These are phyloP conservation scores for Pogonophryne albipinna DNA, from an alignment of 2,797 vertebrate species.

Conservation along the genomic window DNA sequence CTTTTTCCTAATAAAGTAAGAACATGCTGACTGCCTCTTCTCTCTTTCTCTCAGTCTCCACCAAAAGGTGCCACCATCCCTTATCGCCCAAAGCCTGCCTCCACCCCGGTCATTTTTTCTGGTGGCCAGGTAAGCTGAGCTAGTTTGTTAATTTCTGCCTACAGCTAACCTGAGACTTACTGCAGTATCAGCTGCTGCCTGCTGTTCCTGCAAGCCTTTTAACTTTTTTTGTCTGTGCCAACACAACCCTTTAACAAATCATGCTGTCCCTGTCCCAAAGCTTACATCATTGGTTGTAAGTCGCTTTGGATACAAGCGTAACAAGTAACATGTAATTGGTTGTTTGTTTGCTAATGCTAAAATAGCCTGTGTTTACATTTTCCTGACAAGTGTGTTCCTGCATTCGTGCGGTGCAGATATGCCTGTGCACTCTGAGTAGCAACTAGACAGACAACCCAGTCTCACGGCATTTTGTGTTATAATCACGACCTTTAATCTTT, in stretches of 20 bases:
- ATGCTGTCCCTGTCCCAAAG: neutral
- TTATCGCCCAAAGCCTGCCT: constrained; percentile 99
- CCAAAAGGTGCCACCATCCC: constrained; percentile 99
- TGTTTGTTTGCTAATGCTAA: constrained; percentile 3
- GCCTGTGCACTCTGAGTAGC: neutral
- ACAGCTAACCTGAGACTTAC: constrained; percentile 20
- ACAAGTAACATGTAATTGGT: neutral
- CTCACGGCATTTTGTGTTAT: too few relatives aligned
- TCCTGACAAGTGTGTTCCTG: neutral
- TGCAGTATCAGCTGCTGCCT: constrained; percentile 45
- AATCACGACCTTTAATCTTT: too few relatives aligned
- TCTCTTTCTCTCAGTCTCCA: constrained; percentile 94
- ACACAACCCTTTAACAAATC: neutral
- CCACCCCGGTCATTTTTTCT: constrained; percentile 99
- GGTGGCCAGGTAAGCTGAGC: constrained; percentile 96
- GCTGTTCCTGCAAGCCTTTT: constrained; percentile 12
- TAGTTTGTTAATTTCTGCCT: constrained; percentile 39
- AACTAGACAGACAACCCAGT: too few relatives aligned
- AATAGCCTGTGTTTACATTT: neutral
- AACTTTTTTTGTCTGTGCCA: neutral
- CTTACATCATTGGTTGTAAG: neutral
- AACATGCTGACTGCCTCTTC: constrained; percentile 76
- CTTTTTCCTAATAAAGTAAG: neutral
- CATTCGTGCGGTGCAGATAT: neutral
- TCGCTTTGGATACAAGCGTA: too few relatives aligned